Evolutionary conservation across 2,888 invertebrate genomes (phyloP).

Genomic region (Macaria notata): DNA sequence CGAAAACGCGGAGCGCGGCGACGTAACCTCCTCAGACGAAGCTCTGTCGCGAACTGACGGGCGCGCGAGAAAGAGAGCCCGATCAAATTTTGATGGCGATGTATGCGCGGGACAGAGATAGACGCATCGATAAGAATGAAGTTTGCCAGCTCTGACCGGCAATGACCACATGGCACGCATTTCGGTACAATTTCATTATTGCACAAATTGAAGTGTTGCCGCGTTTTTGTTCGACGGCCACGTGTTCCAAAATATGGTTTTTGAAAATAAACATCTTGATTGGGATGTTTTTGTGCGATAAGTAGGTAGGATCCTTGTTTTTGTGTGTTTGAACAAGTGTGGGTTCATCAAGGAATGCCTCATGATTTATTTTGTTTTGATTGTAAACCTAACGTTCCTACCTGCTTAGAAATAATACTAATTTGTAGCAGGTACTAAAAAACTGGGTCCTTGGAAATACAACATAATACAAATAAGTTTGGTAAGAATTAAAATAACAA

Average conservation of each 20-base stretch:
- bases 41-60: constrained; percentile 57
- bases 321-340: constrained; percentile 32
- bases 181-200: constrained; percentile 57
- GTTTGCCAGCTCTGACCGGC: constrained; percentile 56
- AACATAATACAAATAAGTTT: too few species aligned
- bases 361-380: constrained; percentile 14
- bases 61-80: constrained; percentile 58
- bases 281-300: constrained; percentile 34
- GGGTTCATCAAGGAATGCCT: constrained; percentile 7
- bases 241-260: constrained; percentile 60
- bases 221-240: constrained; percentile 69
- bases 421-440: too few species aligned
- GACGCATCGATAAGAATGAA: constrained; percentile 48
- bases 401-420: background rate
- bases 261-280: constrained; percentile 47
- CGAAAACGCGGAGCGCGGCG: constrained; percentile 41
- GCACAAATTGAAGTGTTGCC: constrained; percentile 70
- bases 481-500: too few species aligned
- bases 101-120: constrained; percentile 49
- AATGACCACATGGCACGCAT: constrained; percentile 78
- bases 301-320: constrained; percentile 29
- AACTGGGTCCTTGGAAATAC: too few species aligned
- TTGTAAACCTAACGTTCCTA: constrained; percentile 2
- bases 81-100: constrained; percentile 43
- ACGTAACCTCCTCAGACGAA: constrained; percentile 40